Base-by-base conservation (phyloP, 2,113 vertebrate species). In the Cyprichromis sp. region DNA sequence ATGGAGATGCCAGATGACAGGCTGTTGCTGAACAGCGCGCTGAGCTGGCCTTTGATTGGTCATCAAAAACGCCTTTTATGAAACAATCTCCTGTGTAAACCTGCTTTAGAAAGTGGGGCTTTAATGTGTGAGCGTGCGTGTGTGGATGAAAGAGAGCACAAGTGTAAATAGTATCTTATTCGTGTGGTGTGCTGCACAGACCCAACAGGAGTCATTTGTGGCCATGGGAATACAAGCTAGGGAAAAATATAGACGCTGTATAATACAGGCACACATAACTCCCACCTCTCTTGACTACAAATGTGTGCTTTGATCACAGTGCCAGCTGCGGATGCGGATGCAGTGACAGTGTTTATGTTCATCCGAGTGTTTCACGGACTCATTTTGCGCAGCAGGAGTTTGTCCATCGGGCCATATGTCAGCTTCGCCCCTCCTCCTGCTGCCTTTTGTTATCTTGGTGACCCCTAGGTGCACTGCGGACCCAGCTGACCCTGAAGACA, bases 1-100 rank as follows among this genome's bases (percentile, higher is more conserved):
- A 94, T 95, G 91, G 93, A 90, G 94, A 94, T 90, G 94, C 94
- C 95, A 95, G 92, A 95, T 96, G 95, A 95, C 94, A 85, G 89
- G 79, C 90, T 86, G 84, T 68, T 84, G 88, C 82, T 55, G 86
- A 92, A 88, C 79, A 63, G 82, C 87, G 34, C 68, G 61, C 81
- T 87, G 79, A 79, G 88, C 91, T 87, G 90, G 90, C 84, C 91
- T 93, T 81, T 87, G 89, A 94, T 88, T 93, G 93, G 93, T 93
- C 93, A 93, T 92, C 89, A 92, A 76, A 93, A 94, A 42, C 9
- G 88, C 29, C 82, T 91, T 94, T 92, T 78, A 92, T 88, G 81
- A 73, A 94, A 84, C 85, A 81, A 42, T 85, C 86, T 79, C 89
- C 85, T 61, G 89, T 86, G 89, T 87, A 90, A 92, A 88, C 82